phyloP scores from a whole-genome alignment of 35 echinoderm and acorn worm genomes.

The Eucidaris tribuloides region DNA sequence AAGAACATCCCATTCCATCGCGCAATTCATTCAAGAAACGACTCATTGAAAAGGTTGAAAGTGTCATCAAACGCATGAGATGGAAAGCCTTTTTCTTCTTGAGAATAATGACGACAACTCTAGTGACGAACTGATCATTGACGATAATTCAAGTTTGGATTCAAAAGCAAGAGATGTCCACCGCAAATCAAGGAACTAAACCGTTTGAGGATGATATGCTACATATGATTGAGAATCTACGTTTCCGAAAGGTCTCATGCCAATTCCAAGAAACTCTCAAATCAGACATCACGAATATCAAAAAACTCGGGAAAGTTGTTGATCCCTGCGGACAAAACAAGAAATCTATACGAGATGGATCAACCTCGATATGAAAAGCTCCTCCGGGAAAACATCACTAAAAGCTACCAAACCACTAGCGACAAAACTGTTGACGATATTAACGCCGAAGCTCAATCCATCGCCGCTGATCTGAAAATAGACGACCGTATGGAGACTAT shows the following conservation, averaged over 20 bases:
- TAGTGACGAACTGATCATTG: background rate
- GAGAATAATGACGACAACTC: background rate
- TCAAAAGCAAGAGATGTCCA: conserved; percentile 30
- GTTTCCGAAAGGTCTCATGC: conserved; percentile 12
- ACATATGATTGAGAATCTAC: conserved; percentile 23
- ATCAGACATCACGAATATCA: conserved; percentile 1
- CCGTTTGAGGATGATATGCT: conserved; percentile 54
- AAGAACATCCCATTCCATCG: conserved; percentile 7
- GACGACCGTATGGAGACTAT: conserved; percentile 52
- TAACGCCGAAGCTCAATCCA: conserved; percentile 33
- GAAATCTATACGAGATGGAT: too few species aligned
- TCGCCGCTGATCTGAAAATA: conserved; percentile 10
- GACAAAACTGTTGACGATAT: conserved; percentile 9
- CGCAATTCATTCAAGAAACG: conserved; percentile 1
- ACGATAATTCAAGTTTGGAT: conserved; percentile 19
- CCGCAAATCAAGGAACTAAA: conserved; percentile 45
- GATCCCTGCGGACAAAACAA: too few species aligned
- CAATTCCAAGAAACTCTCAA: conserved; percentile 20
- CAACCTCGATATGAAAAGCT: background rate
- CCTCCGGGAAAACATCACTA: background rate
- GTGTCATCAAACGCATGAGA: conserved; percentile 50
- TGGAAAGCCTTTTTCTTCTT: conserved; percentile 54
- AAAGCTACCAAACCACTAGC: background rate
- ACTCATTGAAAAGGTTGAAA: conserved; percentile 59
- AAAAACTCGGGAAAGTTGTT: background rate